A percentile compares a stretch with the other conserved stretches of the same genome.
These are phyloP conservation scores for Oeneis ivallda DNA, from an alignment of 2,888 invertebrate species.

Conservation along the genomic window DNA sequence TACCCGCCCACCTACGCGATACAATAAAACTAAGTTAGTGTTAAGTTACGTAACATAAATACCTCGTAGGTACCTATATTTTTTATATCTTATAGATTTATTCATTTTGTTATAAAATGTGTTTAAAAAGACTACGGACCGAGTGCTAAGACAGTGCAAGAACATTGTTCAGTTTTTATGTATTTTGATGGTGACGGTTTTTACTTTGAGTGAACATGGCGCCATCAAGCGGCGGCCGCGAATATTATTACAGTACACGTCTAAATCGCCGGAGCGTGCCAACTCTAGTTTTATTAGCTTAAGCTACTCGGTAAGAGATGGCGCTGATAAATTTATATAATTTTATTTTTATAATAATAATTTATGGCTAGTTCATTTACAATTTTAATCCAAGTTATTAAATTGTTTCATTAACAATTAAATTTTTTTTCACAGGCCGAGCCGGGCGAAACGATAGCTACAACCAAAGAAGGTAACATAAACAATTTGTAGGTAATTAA, in stretches of 20 bases:
- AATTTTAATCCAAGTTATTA: no score
- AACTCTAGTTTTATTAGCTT: slow-evolving; percentile 52
- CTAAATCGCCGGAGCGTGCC: slow-evolving; percentile 54
- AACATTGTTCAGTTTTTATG: slow-evolving; percentile 58
- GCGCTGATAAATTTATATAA: slow-evolving; percentile 47
- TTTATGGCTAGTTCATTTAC: no score
- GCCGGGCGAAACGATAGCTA: slow-evolving; percentile 89
- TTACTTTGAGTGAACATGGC: slow-evolving; percentile 82
- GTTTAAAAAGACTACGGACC: slow-evolving; percentile 8
- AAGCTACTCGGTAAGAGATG: slow-evolving; percentile 78
- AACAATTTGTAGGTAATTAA: no score
- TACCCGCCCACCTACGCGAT: background rate
- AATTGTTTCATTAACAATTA: background rate
- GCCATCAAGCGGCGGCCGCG: slow-evolving; percentile 82
- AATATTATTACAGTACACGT: slow-evolving; percentile 71
- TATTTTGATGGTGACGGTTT: slow-evolving; percentile 85
- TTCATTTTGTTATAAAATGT: slow-evolving; percentile 10
- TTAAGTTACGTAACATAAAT: background rate
- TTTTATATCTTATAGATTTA: slow-evolving; percentile 5
- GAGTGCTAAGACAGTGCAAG: slow-evolving; percentile 23
- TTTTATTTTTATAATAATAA: background rate
- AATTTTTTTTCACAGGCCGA: slow-evolving; percentile 81
- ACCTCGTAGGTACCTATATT: background rate
- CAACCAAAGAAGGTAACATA: slow-evolving; percentile 89
- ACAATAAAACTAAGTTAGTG: slow-evolving; percentile 1